Conservation (phyloP, 1,140 invertebrate genomes). For the Scaptomyza hsui region DNA sequence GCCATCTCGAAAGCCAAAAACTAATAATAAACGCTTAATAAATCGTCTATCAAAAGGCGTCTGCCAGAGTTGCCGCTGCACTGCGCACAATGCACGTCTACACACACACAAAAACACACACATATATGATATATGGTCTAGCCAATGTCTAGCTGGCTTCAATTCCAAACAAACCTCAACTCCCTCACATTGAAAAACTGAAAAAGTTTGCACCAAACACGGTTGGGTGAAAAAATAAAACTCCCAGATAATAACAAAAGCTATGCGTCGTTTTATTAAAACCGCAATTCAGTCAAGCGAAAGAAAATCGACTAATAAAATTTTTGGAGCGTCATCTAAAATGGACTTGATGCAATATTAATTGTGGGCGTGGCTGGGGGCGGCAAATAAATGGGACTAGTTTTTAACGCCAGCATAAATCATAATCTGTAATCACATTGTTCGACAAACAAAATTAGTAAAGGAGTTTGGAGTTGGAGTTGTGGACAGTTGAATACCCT, state of each 20-base stretch:
- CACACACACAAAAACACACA: background rate
- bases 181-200: slow-evolving; percentile 12
- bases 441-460: slow-evolving; percentile 22
- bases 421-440: slow-evolving; percentile 63
- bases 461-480: background rate
- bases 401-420: slow-evolving; percentile 43
- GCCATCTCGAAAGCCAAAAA: slow-evolving; percentile 65
- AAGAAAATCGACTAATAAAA: slow-evolving; percentile 47
- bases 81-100: slow-evolving; percentile 31
- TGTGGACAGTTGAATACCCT: slow-evolving; percentile 10
- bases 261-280: slow-evolving; percentile 65
- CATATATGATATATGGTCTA: slow-evolving; percentile 70
- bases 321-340: slow-evolving; percentile 29
- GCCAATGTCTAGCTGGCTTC: slow-evolving; percentile 52
- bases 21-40: slow-evolving; percentile 81
- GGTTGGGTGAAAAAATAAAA: slow-evolving; percentile 31
- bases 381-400: slow-evolving; percentile 9
- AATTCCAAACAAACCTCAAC: slow-evolving; percentile 17
- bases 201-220: slow-evolving; percentile 33
- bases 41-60: slow-evolving; percentile 73
- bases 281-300: slow-evolving; percentile 49
- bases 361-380: slow-evolving; percentile 45
- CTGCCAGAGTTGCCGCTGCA: slow-evolving; percentile 45
- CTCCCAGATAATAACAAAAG: slow-evolving; percentile 22
- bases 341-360: slow-evolving; percentile 39